phyloP scores from a whole-genome alignment of 64 coral and sea anemone species.

The Dendrophyllia cribrosa region DNA sequence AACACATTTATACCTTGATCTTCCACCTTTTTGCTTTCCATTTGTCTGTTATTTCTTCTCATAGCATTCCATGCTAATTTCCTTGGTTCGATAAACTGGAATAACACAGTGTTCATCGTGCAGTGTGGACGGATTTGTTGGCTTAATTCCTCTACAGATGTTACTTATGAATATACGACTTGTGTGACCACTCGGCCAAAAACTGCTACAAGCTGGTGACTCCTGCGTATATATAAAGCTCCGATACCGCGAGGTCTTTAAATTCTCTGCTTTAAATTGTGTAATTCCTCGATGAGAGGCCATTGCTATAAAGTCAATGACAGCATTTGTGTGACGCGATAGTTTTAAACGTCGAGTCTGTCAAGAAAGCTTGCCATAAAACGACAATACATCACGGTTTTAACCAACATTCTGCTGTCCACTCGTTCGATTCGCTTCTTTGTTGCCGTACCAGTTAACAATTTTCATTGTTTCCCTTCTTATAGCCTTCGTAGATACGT shows the following conservation, averaged over 20 bases:
- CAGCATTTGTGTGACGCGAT: background rate
- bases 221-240: background rate
- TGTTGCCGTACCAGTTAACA: background rate
- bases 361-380: background rate
- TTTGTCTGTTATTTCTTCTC: slow-evolving; percentile 2
- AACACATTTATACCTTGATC: slow-evolving; percentile 9
- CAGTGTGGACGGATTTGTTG: background rate
- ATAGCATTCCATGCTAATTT: slow-evolving; percentile 21
- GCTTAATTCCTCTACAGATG: background rate
- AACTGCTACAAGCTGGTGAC: background rate
- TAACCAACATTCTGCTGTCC: background rate
- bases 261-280: background rate
- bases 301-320: background rate
- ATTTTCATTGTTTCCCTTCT: background rate
- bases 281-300: background rate
- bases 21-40: background rate
- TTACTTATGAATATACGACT: background rate
- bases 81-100: slow-evolving; percentile 60
- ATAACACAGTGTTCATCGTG: slow-evolving; percentile 62
- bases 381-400: background rate
- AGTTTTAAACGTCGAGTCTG: background rate
- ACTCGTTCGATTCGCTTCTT: background rate
- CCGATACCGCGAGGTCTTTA: background rate
- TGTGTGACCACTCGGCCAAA: background rate
- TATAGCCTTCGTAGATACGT: background rate